Conservation (phyloP, 2,888 invertebrate genomes). For the Carabus problematicus region DNA sequence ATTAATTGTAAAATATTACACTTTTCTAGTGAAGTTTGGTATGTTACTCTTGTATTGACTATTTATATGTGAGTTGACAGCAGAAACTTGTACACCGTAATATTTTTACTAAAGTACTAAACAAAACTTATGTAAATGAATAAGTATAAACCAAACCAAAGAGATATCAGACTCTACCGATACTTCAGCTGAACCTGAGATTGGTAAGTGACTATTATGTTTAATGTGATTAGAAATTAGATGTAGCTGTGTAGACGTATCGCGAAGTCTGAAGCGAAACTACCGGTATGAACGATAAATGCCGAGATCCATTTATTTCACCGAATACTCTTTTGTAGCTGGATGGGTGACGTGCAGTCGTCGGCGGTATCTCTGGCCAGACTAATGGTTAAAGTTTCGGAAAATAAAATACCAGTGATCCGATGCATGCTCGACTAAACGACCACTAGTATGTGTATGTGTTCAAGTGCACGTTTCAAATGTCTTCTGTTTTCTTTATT, state of each 20-base stretch:
- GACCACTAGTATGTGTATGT: neutral
- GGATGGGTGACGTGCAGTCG: slow-evolving; percentile 14
- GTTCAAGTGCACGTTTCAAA: neutral
- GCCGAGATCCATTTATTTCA: slow-evolving; percentile 20
- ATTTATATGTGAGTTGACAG: no score
- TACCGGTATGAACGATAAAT: slow-evolving; percentile 11
- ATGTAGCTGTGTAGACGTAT: neutral
- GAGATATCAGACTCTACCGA: no score
- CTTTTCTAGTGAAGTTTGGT: no score
- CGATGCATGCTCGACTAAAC: slow-evolving; percentile 27
- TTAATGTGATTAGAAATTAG: slow-evolving; percentile 6
- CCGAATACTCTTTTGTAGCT: slow-evolving; percentile 18
- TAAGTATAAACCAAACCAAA: no score
- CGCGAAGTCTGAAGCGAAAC: neutral
- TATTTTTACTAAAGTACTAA: no score
- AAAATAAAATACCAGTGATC: slow-evolving; percentile 34
- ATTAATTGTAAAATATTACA: no score
- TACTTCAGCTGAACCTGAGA: no score
- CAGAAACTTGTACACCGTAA: no score
- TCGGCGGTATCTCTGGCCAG: slow-evolving; percentile 7
- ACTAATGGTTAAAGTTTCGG: slow-evolving; percentile 39
- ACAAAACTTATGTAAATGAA: no score
- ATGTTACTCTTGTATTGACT: no score
- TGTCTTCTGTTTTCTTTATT: slow-evolving; percentile 25
- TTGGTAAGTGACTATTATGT: no score